Evolutionary conservation across 2,888 invertebrate species (phyloP).

Genomic region (Drymonia ruficornis): DNA sequence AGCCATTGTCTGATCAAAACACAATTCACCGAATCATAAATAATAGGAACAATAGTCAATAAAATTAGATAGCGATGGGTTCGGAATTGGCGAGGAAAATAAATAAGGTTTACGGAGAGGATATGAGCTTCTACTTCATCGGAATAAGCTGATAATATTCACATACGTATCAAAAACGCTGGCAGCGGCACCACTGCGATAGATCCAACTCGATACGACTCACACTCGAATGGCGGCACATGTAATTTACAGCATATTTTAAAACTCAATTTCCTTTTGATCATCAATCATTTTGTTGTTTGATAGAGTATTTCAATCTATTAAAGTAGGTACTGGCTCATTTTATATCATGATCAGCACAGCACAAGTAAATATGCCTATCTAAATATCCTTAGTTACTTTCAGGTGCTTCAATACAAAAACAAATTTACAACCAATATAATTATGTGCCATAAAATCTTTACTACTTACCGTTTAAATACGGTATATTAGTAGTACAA

Average conservation of each 20-base stretch:
- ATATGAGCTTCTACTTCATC: conserved; percentile 55
- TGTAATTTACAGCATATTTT: conserved; percentile 32
- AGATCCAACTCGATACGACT: conserved; percentile 11
- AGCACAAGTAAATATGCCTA: too few species aligned
- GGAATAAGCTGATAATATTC: conserved; percentile 55
- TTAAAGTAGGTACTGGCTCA: too few species aligned
- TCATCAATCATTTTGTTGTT: neutral
- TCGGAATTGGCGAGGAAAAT: conserved; percentile 65
- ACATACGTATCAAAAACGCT: conserved; percentile 35
- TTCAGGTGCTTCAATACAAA: too few species aligned
- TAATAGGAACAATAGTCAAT: conserved; percentile 79
- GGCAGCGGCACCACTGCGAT: conserved; percentile 15
- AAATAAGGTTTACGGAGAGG: conserved; percentile 57
- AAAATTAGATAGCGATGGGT: conserved; percentile 73
- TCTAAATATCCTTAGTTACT: too few species aligned
- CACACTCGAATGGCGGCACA: conserved; percentile 14
- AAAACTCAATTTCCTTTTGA: conserved; percentile 15
- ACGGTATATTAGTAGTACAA: too few species aligned
- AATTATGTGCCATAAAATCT: neutral
- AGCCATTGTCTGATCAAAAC: conserved; percentile 75
- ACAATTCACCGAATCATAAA: conserved; percentile 77
- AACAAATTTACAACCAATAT: too few species aligned
- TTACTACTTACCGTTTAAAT: too few species aligned
- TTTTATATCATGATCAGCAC: too few species aligned
- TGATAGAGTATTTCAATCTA: neutral